Conservation (phyloP, 2,113 vertebrate genomes). For the Eolophus roseicapilla region DNA sequence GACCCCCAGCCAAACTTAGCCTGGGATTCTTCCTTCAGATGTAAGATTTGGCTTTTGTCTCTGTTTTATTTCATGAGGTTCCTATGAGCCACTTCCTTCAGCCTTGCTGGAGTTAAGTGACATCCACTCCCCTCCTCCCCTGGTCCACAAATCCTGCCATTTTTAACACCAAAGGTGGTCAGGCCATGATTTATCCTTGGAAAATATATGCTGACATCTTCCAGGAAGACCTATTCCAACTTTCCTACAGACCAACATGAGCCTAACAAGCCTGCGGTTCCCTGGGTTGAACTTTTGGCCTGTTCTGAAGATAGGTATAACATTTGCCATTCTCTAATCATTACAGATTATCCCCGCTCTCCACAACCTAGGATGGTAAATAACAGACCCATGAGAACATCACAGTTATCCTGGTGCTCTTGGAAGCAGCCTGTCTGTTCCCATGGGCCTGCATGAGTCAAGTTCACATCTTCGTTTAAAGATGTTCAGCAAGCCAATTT, state of each 20-base stretch:
- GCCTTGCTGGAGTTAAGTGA: neutral
- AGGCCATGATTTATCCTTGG: neutral
- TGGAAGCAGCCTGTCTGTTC: neutral
- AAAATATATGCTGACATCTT: neutral
- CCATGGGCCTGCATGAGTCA: neutral
- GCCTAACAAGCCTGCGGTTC: neutral
- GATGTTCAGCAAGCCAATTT: neutral
- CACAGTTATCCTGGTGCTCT: neutral
- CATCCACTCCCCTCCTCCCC: neutral
- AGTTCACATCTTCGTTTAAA: neutral
- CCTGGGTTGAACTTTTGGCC: neutral
- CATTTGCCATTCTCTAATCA: neutral
- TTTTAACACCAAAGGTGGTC: neutral
- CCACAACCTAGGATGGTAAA: neutral
- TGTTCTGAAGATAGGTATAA: neutral
- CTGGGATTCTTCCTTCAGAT: neutral
- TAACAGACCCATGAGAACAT: neutral
- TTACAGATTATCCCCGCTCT: neutral
- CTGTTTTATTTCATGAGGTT: neutral
- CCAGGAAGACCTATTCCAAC: neutral
- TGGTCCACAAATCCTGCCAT: neutral
- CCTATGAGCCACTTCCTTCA: neutral
- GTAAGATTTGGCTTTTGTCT: neutral
- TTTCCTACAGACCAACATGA: neutral
- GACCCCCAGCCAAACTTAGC: neutral